Evolutionary conservation across 2,888 invertebrate species (phyloP).

Genomic region (Tiliacea aurago): DNA sequence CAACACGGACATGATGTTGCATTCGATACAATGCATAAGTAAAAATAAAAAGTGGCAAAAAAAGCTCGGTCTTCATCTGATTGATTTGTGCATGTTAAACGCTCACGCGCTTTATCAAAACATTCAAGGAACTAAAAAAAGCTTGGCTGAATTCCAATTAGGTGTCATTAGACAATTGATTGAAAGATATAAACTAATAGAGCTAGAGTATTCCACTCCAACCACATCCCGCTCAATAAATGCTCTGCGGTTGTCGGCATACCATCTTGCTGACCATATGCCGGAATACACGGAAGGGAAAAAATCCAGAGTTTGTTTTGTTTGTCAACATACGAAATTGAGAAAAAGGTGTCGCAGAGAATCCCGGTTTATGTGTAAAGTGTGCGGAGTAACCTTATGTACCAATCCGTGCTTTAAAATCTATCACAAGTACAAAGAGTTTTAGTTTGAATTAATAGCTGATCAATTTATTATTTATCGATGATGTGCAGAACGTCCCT

Average conservation of each 20-base stretch:
- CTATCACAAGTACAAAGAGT: slow-evolving; percentile 3
- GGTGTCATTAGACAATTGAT: slow-evolving; percentile 14
- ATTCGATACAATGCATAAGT: slow-evolving; percentile 6
- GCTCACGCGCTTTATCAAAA: slow-evolving; percentile 7
- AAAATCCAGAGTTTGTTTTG: slow-evolving; percentile 16
- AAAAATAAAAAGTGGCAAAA: slow-evolving; percentile 13
- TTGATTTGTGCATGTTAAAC: slow-evolving; percentile 14
- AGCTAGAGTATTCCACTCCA: slow-evolving; percentile 2
- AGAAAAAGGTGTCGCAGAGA: slow-evolving; percentile 29
- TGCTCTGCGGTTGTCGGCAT: slow-evolving; percentile 9
- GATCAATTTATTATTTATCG: slow-evolving; percentile 19
- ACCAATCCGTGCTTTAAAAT: slow-evolving; percentile 19
- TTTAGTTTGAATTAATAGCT: slow-evolving; percentile 9
- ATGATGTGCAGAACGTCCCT: slow-evolving; percentile 12
- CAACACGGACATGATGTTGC: slow-evolving; percentile 7
- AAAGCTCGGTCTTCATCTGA: slow-evolving; percentile 18
- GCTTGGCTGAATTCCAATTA: slow-evolving; percentile 11
- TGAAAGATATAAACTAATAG: slow-evolving; percentile 1
- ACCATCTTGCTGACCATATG: not conserved
- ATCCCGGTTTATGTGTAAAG: slow-evolving; percentile 25
- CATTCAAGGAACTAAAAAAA: slow-evolving; percentile 7
- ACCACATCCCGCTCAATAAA: slow-evolving; percentile 2
- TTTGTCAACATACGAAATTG: slow-evolving; percentile 9
- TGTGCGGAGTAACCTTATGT: slow-evolving; percentile 24
- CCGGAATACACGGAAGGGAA: not conserved